Conservation (phyloP, 2,113 vertebrate species). For the Noctilio leporinus region DNA sequence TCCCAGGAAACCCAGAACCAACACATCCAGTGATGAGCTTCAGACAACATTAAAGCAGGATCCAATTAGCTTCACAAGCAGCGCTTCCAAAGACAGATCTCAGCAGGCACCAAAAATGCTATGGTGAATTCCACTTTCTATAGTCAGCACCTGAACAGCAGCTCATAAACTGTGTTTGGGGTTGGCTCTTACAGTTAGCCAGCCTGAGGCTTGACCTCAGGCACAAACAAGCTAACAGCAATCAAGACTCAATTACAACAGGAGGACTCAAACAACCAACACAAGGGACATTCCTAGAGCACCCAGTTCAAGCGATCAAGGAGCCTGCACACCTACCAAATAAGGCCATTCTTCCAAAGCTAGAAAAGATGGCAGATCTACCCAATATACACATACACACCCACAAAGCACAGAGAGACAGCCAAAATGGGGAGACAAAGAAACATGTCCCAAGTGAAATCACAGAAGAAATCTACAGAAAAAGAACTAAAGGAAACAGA, state of each 20-base stretch:
- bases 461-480: background rate
- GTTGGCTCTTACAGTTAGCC: background rate
- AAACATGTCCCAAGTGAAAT: background rate
- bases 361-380: no score
- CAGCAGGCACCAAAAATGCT: no score
- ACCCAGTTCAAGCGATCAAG: no score
- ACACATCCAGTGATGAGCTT: background rate
- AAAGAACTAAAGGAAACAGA: background rate
- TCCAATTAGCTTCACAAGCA: no score
- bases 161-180: no score
- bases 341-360: no score
- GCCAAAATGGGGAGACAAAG: background rate
- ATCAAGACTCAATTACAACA: background rate
- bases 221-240: background rate
- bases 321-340: no score
- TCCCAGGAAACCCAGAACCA: background rate
- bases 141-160: no score
- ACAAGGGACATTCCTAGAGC: no score
- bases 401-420: background rate
- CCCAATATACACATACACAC: no score
- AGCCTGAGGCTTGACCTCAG: background rate
- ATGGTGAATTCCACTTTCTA: no score
- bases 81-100: no score
- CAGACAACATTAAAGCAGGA: background rate
- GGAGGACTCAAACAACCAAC: background rate